These are phyloP conservation scores for Hassar affinis DNA, from an alignment of 2,113 vertebrate species.

Conservation along the genomic window DNA sequence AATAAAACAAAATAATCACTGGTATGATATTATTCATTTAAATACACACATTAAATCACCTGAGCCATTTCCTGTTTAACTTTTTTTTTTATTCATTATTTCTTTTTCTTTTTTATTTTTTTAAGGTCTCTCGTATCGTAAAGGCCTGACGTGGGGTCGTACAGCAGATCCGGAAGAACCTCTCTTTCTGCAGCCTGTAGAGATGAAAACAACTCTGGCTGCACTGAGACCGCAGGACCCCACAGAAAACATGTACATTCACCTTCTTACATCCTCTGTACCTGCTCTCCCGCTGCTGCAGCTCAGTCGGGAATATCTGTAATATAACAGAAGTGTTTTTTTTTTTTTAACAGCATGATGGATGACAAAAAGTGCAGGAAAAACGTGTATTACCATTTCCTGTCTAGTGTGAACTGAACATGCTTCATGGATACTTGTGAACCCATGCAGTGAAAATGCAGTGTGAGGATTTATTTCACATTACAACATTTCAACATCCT, in stretches of 20 bases:
- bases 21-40: too few relatives aligned
- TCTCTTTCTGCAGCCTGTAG: slow-evolving; percentile 81
- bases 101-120: neutral
- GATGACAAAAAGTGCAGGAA: neutral
- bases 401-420: neutral
- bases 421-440: neutral
- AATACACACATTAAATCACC: too few relatives aligned
- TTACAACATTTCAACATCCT: too few relatives aligned
- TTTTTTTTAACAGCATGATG: neutral
- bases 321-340: too few relatives aligned
- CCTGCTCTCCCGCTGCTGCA: neutral
- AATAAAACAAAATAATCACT: too few relatives aligned
- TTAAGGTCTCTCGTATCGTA: slow-evolving; percentile 92
- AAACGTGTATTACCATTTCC: neutral
- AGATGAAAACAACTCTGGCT: slow-evolving; percentile 75
- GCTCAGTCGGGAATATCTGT: neutral
- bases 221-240: slow-evolving; percentile 59
- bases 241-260: slow-evolving; percentile 74
- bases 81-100: neutral
- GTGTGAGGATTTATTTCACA: neutral
- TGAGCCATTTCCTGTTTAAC: neutral
- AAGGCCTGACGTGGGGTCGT: slow-evolving; percentile 84
- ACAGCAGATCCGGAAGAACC: slow-evolving; percentile 71
- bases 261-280: neutral
- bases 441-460: neutral